Base-by-base conservation (phyloP, 2,113 vertebrate genomes). In the Mesoclemmys tuberculata region DNA sequence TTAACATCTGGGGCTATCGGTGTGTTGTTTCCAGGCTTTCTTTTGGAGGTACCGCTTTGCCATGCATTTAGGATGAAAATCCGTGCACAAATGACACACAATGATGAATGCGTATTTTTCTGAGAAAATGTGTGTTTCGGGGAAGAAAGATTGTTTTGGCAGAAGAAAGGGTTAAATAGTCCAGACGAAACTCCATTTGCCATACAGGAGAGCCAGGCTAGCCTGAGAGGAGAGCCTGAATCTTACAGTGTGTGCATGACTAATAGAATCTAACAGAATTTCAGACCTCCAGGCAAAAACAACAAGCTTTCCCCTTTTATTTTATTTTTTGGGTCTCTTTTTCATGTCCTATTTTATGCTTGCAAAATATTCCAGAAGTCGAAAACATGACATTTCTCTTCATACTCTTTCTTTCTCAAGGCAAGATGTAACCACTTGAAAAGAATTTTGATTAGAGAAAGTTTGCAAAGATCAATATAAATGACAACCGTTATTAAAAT, bases 301-400 rank as follows among this genome's bases (percentile, higher is more conserved):
- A 83, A 2, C 54, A 49, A 49, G 54, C n/a, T 49, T 93, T n/a
- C 38, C 82, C 85, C 48, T 74, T 22, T 8, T 12, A 44, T 61
- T 26, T 27, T 56, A 64, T 79, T 82, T 84, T 51, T 81, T n/a
- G n/a, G 35, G 80, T 41, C 83, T 90, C 83, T 90, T 93, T 86
- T 92, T 87, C 80, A 86, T 86, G 93, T 92, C 84, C 92, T 85
- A 44, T 93, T 96, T 93, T 90, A 78, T 52, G 77, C 82, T 95
- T 82, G 74, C 38, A 86, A 88, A 78, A 82, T 10, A 51, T 84
- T 95, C 49, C 80, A 44, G 71, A 64, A 77, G 74, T 48, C 48
- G 84, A 80, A 91, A 86, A 90, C 74, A 49, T 41, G 82, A 79
- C 93, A 94, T 88, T 92, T 90, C 92, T 84, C 88, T 97, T 96